Base-by-base conservation (phyloP, 1,140 invertebrate genomes). In the Stegodyphus mimosarum region DNA sequence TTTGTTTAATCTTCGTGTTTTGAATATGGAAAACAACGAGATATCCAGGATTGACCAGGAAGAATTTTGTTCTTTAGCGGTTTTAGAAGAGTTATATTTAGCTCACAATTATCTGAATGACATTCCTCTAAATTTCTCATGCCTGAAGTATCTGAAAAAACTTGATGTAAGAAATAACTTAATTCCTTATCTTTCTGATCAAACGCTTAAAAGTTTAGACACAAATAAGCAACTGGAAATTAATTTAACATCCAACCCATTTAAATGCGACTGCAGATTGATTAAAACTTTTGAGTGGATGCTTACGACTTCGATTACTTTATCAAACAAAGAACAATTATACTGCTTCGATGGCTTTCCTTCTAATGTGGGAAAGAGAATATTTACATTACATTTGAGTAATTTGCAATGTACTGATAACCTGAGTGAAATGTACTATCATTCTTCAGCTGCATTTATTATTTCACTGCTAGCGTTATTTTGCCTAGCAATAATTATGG, bases 21-120 rank as follows among this genome's bases (percentile, higher is more conserved):
- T 96, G 0, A 94, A 95, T 90, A 89, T 96, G 77, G 95, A 95
- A 89, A 94, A 95, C 88, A 96, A 96, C 89, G 93, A 95, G 89
- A 95, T 96, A 73, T 86, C 88, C 66, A 91, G 91, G 74, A 94
- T 95, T 87, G 91, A 91, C 78, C 93, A 95, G 89, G 90, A 90
- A 7, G 91, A 91, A 3, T 95, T 95, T 88, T 95, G 95, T 87
- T 93, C 94, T 85, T 90, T 95, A 33, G 93, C 93, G 0, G 92
- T 91, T 79, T 89, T 96, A 7, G 90, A 93, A 71, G 93, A 95
- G 87, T 89, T 96, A 0, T 93, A 95, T 89, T 89, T 96, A 48
- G 94, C 93, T 55, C 92, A 95, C 80, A 95, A 95, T 88, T 89
- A 89, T 51, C 77, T 90, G 49, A 92, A 92, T 33, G 89, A 95